Percentiles rank a stretch among this genome's conserved stretches.
Evolutionary conservation across 2,113 vertebrate species (phyloP).

Genomic region (Sinocyclocheilus grahami): DNA sequence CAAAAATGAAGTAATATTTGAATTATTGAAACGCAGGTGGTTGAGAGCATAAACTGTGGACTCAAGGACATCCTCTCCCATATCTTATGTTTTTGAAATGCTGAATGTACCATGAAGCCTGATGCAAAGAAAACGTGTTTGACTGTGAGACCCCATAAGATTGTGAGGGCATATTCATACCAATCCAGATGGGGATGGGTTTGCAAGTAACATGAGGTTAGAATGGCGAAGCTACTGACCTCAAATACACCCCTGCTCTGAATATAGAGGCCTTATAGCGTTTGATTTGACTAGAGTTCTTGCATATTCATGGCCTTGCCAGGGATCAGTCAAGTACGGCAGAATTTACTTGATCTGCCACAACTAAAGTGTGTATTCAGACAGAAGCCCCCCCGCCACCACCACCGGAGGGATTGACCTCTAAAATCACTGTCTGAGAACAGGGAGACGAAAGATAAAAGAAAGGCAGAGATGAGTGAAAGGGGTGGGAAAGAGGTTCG

Average conservation of each 20-base stretch:
- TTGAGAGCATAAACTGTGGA: conserved; percentile 26
- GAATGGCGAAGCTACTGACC: conserved; percentile 55
- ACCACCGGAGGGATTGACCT: conserved; percentile 68
- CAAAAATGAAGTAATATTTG: conserved; percentile 45
- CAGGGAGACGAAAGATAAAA: conserved; percentile 64
- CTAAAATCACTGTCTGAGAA: conserved; percentile 62
- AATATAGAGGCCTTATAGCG: conserved; percentile 61
- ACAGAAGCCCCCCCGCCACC: conserved; percentile 53
- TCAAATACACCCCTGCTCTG: conserved; percentile 44
- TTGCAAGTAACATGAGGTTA: conserved; percentile 41
- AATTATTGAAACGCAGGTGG: conserved; percentile 44
- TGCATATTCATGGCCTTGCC: conserved; percentile 65
- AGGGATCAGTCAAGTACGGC: conserved; percentile 64
- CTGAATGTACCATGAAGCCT: conserved; percentile 20
- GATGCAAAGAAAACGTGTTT: conserved; percentile 37
- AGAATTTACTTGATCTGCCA: conserved; percentile 71
- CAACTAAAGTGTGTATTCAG: conserved; percentile 62
- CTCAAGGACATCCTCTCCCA: conserved; percentile 33
- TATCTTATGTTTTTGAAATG: conserved; percentile 43
- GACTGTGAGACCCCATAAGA: conserved; percentile 12
- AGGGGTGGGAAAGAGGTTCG: conserved; percentile 27
- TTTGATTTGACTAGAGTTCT: conserved; percentile 49
- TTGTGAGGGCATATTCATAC: conserved; percentile 8
- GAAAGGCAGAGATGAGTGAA: conserved; percentile 64
- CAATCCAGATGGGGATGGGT: neutral